Percentiles rank a stretch among this genome's conserved stretches.
Conservation (phyloP, 2,888 invertebrate species). For the Cantharis nigra region DNA sequence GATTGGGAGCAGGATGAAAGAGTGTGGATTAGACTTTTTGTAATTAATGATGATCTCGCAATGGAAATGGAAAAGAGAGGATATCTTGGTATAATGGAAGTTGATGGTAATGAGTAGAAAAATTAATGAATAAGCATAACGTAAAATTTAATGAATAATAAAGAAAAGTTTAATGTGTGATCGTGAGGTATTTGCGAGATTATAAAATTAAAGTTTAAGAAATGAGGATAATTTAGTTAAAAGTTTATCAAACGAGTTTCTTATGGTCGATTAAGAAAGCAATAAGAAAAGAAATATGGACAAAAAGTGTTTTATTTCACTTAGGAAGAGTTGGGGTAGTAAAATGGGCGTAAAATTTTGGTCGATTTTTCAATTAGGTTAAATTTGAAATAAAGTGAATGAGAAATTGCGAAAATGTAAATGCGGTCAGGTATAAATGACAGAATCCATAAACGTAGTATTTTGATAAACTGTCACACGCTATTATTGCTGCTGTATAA, state of each 20-base stretch:
- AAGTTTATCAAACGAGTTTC: not conserved
- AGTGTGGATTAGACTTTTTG: not conserved
- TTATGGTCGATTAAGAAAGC: slow-evolving; percentile 3
- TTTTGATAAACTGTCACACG: slow-evolving; percentile 27
- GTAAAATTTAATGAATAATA: not conserved
- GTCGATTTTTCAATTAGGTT: slow-evolving; percentile 13
- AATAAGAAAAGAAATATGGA: slow-evolving; percentile 3
- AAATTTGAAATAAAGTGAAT: slow-evolving; percentile 3
- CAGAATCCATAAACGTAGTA: slow-evolving; percentile 21
- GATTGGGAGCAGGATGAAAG: too few species aligned
- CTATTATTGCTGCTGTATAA: slow-evolving; percentile 24
- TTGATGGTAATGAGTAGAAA: not conserved
- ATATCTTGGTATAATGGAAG: not conserved
- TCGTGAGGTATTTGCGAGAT: not conserved
- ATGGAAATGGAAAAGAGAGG: not conserved
- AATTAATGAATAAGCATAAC: not conserved
- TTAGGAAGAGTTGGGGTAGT: not conserved
- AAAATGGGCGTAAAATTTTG: slow-evolving; percentile 13
- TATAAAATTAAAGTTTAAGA: not conserved
- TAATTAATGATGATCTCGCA: not conserved
- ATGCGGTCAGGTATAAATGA: slow-evolving; percentile 15
- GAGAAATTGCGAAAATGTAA: slow-evolving; percentile 15
- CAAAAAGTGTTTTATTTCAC: slow-evolving; percentile 1
- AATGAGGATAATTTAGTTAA: not conserved
- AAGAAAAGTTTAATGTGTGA: not conserved